Base-by-base conservation (phyloP, 2,888 invertebrate genomes). In the Amorpha juglandis region DNA sequence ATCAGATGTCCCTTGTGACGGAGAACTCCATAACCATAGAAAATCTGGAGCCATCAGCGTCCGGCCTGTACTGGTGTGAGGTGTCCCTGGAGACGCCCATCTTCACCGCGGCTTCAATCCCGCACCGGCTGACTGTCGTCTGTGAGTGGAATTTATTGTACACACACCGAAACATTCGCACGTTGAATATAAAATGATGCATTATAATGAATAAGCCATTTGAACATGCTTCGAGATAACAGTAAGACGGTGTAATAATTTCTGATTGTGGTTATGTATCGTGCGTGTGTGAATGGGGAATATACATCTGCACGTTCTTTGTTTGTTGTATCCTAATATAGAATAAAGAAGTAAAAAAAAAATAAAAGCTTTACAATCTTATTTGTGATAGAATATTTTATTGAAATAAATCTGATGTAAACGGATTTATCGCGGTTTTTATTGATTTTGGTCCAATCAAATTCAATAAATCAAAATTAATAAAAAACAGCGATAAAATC, bases 61-160 rank as follows among this genome's bases (percentile, higher is more conserved):
- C 96, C 9, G 97, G 97, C 38, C 91, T 95, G 72, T 98, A 97
- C 90, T 96, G 95, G 83, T 98, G 98, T 85, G 96, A 96, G 81
- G 97, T 97, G 47, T 97, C 97, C 70, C 95, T 96, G 80, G 96
- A 97, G 86, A 95, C 96, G 63, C 97, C 97, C 67, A 97, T 97
- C 87, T 97, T 96, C 88, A 97, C 97, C 58, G 96, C 97, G 82
- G 95, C 96, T 70, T 97, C 97, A 33, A 95, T 95, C 65, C 95
- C 95, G 69, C 96, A 96, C 85, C 95, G 96, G 82, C 94, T 97
- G 77, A 96, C 96, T 81, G 96, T 97, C 73, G 97, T 97, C 85
- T 96, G 97, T 97, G 92, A 95, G 96, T 72, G 68, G 68, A 63
- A 67, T 70, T 68, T 71, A 66, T 19, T 63, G 19, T 62, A 16